Base-by-base conservation (phyloP, 1,140 invertebrate species). In the Aphis craccivora region DNA sequence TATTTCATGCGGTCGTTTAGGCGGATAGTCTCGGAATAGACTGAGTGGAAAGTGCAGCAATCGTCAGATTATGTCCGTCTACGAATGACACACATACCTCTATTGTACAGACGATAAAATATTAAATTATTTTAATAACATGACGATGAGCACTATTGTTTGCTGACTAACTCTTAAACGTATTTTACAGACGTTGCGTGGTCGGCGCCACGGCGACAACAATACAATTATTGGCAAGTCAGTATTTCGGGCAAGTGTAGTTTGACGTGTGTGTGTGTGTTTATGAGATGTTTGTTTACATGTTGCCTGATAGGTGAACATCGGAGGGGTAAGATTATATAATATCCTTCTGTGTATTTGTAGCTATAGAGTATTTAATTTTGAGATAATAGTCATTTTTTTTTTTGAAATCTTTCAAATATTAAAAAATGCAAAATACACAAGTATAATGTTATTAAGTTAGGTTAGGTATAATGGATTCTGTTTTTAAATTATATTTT, bases 161-260 rank as follows among this genome's bases (percentile, higher is more conserved):
- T 89, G 87, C 87, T 89, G 87, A 89, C 87, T 55, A 89, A 20
- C 48, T 89, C 48, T 89, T 53, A 89, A 53, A 55, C 23, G 6
- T 6, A 25, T 89, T 89, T 89, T 89, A 45, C 35, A 55, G 51
- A 89, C 87, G n/a, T 55, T 40, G 51, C 87, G 20, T n/a, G 48
- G n/a, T 40, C 87, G 87, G 51, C 87, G 51, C 51, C 87, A 55
- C 35, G n/a, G 22, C 7, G 37, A 86, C 37, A 86, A 25, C 60
- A 67, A 67, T 67, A 67, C n/a, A 0, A 88, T 51, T 48, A 45
- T 87, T 48, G 30, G n/a, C 86, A 88, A n/a, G 86, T 88, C 86
- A 45, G 86, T 88, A n/a, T 35, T 88, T 88, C 45, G 45, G 45
- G 48, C 43, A 51, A 86, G 25, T 86, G 84, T 45, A 25, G 22